Percentiles rank a stretch among this genome's conserved stretches.
Evolutionary conservation across 2,113 vertebrate species (phyloP).

Genomic region (Amblyornis subalaris): DNA sequence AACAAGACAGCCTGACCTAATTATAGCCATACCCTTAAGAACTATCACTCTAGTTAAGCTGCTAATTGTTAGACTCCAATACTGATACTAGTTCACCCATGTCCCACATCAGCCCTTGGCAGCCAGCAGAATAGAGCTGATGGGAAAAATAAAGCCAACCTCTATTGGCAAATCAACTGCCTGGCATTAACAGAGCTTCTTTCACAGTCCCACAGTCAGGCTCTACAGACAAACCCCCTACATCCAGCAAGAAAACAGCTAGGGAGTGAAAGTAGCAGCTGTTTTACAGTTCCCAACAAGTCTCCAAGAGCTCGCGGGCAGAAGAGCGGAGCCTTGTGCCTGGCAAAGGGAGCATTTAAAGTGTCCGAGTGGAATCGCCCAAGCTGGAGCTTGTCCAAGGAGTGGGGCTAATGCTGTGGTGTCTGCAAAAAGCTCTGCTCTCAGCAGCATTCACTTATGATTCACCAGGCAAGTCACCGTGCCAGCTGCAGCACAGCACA

Average conservation of each 20-base stretch:
- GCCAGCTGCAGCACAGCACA: background rate
- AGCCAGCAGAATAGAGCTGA: background rate
- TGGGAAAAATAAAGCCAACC: background rate
- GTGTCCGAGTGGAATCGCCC: background rate
- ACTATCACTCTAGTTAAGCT: background rate
- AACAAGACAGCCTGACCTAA: slow-evolving; percentile 32
- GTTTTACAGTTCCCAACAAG: background rate
- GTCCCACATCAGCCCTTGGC: background rate
- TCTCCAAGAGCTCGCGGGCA: background rate
- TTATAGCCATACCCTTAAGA: background rate
- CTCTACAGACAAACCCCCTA: background rate
- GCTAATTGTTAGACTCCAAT: background rate
- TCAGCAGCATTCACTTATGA: background rate
- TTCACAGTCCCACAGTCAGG: background rate
- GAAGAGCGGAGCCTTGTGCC: background rate
- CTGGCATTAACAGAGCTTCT: background rate
- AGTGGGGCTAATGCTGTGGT: background rate
- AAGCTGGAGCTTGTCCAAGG: slow-evolving; percentile 32
- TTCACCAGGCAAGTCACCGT: background rate
- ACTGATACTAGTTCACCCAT: background rate
- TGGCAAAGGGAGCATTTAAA: background rate
- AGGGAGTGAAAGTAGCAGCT: slow-evolving; percentile 40
- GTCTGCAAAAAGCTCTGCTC: background rate
- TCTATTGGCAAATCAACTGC: background rate
- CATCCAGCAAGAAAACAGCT: background rate